phyloP scores from a whole-genome alignment of 2,113 vertebrate genomes.

The Tragelaphus imberbis region DNA sequence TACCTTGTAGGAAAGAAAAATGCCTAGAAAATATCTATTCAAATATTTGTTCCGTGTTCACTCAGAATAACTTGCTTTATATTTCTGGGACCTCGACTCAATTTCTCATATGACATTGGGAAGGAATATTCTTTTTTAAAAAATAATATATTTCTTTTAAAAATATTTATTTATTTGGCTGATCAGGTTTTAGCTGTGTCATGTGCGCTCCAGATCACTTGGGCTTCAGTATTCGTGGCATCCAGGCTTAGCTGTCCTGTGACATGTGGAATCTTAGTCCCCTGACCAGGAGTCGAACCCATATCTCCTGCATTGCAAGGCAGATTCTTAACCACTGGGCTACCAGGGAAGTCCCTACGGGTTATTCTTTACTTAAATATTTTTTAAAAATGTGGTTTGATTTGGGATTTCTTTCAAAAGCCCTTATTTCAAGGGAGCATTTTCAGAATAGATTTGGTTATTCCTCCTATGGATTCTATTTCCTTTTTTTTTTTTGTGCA shows the following conservation, averaged over 20 bases:
- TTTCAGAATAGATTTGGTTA: not conserved
- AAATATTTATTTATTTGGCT: not conserved
- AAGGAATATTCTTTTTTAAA: not conserved
- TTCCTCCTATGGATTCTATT: not conserved
- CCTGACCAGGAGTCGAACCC: not conserved
- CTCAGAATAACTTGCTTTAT: not conserved
- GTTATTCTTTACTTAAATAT: not conserved
- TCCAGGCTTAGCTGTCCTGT: not conserved
- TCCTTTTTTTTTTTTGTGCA: not conserved
- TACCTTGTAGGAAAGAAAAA: not conserved
- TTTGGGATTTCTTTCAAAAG: not conserved
- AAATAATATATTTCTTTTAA: not conserved
- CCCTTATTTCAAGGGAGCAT: not conserved
- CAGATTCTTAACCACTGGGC: not conserved
- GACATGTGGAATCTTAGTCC: not conserved
- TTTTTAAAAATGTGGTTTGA: not conserved
- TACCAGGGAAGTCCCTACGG: not conserved
- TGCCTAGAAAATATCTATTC: not conserved
- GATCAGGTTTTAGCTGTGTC: not conserved
- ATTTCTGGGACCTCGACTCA: not conserved
- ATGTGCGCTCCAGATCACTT: not conserved
- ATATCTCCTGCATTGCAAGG: not conserved
- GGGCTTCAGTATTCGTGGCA: not conserved
- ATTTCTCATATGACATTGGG: not conserved
- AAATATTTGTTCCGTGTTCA: not conserved